Evolutionary conservation across 2,888 invertebrate species (phyloP).

Genomic region (Aphidius colemani): DNA sequence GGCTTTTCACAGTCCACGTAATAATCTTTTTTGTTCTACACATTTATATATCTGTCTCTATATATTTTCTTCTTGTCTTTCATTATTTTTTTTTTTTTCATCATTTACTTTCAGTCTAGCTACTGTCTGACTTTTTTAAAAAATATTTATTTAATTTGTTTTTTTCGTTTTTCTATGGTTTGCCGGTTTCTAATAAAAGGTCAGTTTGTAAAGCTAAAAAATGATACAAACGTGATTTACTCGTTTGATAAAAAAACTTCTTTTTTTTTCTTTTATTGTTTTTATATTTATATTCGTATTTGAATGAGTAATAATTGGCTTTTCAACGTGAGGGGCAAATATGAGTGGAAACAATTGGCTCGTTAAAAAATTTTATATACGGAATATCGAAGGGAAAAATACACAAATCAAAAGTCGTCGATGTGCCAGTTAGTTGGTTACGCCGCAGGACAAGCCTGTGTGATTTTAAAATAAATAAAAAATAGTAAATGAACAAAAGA

Average conservation of each 20-base stretch:
- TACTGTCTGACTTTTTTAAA: no score
- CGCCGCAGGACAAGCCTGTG: constrained; percentile 11
- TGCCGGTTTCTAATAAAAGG: not conserved
- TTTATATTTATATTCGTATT: not conserved
- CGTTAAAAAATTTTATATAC: constrained; percentile 22
- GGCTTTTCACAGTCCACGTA: not conserved
- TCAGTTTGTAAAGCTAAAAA: not conserved
- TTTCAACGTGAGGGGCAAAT: constrained; percentile 9
- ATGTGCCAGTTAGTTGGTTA: constrained; percentile 24
- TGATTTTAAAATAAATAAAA: constrained; percentile 8
- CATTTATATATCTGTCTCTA: not conserved
- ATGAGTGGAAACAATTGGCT: constrained; percentile 22
- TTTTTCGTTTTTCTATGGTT: not conserved
- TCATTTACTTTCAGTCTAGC: not conserved
- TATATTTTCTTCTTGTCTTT: not conserved
- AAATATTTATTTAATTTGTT: not conserved
- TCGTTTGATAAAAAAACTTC: constrained; percentile 2
- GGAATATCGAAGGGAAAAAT: constrained; percentile 7
- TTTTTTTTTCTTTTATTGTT: constrained; percentile 1
- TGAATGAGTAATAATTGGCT: not conserved
- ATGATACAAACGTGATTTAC: constrained; percentile 6
- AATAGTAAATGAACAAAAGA: not conserved
- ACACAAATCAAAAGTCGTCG: constrained; percentile 19
- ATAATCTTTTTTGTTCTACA: constrained; percentile 6
- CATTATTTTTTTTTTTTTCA: not conserved